Evolutionary conservation across 2,113 vertebrate species (phyloP), one percentile per base, ranked within the genome.

Genomic region (Diadophis punctatus): DNA sequence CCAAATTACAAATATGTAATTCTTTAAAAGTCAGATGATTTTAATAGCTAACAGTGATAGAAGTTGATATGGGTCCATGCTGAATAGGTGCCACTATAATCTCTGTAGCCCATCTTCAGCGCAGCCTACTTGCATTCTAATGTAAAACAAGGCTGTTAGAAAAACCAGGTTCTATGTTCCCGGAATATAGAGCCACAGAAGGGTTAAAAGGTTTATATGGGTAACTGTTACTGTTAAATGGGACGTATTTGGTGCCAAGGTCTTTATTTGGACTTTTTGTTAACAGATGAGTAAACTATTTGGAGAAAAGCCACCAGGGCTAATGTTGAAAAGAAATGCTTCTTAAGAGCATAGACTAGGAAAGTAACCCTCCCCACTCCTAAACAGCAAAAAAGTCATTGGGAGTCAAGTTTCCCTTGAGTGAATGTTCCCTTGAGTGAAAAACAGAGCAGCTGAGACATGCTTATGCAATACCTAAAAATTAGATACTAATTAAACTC

Each of bases 231-330:
- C 93, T 93, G 93, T 95, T 93, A 93, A 95, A 94, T 96, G 94
- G 94, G 96, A 90, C 93, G 49, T 0, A 0, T 92, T 95, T 86
- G 74, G 90, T 80, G 58, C 89, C 95, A 96, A 96, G 96, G 95
- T 95, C 95, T 95, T 96, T 96, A 96, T 94, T 86, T 96, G 93
- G 46, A 94, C 94, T 8, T 10, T 74, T 93, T 55, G 94, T 91
- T 97, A 97, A 96, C 92, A 97, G 95, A 95, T 95, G 93, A 96
- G 96, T 96, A 93, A 96, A 96, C 96, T 96, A 95, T 95, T 95
- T 97, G 96, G 96, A 92, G 43, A 56, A 87, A 49, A 89, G 93
- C 95, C 97, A 96, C 0, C 0, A 63, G 96, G 94, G 43, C 85
- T 86, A 12, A 91, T 90, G 91, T 0, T 90, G 93, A 49, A 90